Base-by-base conservation (phyloP, 1,140 invertebrate species). In the Cotesia chilonis region DNA sequence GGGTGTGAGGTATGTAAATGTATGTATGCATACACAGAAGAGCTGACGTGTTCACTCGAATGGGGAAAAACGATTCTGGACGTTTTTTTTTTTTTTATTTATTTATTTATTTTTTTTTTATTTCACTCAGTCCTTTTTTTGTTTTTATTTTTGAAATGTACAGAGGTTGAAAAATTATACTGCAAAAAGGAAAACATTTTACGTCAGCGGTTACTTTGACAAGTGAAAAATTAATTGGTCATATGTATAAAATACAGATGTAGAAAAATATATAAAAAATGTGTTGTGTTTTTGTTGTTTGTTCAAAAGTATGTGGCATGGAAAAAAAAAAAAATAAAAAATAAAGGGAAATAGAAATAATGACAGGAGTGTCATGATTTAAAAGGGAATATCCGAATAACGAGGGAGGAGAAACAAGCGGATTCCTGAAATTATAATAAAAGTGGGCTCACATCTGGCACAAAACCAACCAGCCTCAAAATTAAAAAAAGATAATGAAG, bases 1-100 rank as follows among this genome's bases (percentile, higher is more conserved):
- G 28, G 28, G 28, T 28, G 28, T 28, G 28, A 28, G 28, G 1
- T 47, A 47, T 47, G 41, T 47, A 47, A 47, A 47, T 47, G 41
- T 47, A 47, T 47, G 41, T 47, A 47, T 47, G 41, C 10, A 10
- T 47, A 38, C 17, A 63, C 28, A 70, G 55, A 14, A 35, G 70
- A 65, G 37, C 54, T 72, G 64, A 72, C 70, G 70, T 72, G 55
- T 67, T 71, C 70, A 71, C n/a, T 71, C 61, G 69, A 6, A 69
- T 38, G 51, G 52, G 35, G 37, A 65, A 71, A 47, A 55, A 71
- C 47, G 64, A 66, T 47, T 66, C 38, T 66, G 35, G 35, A 12
- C 38, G 20, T 66, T 66, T 66, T 41, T 41, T 37, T 36, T n/a
- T 37, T 17, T 17, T 17, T 17, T 17, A 1, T 17, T 17, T 17